phyloP scores from a whole-genome alignment of 2,888 invertebrate species.

The Philonicus albiceps region DNA sequence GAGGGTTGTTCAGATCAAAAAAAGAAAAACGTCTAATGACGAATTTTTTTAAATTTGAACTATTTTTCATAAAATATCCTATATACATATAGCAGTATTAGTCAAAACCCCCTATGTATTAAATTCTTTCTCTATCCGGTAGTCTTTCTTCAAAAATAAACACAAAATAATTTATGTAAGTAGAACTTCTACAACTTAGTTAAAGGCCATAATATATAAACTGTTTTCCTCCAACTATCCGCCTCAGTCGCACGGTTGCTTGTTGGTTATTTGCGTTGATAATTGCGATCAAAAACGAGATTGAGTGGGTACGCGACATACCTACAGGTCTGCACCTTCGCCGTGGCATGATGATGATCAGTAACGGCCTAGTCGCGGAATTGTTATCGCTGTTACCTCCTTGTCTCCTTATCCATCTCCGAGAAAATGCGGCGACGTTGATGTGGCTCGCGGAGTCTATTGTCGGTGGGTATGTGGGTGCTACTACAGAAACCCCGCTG shows the following conservation, averaged over 20 bases:
- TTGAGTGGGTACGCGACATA: not conserved
- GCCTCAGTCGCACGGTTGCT: not conserved
- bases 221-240: not conserved
- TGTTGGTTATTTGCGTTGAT: constrained; percentile 21
- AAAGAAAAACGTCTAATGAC: no score
- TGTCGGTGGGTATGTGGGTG: constrained; percentile 28
- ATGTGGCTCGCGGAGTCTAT: not conserved
- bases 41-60: no score
- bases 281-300: constrained; percentile 30
- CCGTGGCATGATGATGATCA: not conserved
- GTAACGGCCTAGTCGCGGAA: not conserved
- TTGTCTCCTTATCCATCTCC: not conserved
- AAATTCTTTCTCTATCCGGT: no score
- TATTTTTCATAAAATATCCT: no score
- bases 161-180: no score
- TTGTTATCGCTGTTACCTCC: constrained; percentile 1
- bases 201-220: not conserved
- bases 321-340: not conserved
- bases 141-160: no score
- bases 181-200: no score
- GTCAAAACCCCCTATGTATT: no score
- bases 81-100: no score
- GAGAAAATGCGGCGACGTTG: not conserved
- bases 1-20: no score
- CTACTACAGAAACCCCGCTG: not conserved